Conservation (phyloP, 35 echinoderm and acorn worm genomes). For the Amphiura filiformis region DNA sequence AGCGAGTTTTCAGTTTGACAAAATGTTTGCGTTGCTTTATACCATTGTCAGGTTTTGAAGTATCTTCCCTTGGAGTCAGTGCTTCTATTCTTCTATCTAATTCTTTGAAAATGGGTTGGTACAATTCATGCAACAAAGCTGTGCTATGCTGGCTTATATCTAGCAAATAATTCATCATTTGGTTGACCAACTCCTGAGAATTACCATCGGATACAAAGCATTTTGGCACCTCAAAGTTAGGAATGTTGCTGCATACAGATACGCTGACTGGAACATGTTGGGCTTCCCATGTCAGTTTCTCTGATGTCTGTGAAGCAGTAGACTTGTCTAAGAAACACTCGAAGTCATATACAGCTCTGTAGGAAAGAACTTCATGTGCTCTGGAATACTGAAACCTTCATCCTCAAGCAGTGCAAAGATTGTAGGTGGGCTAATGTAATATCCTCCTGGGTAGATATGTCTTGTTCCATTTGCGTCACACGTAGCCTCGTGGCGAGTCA, state of each 20-base stretch:
- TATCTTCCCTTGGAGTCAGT: neutral
- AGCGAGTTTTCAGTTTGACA: neutral
- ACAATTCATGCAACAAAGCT: neutral
- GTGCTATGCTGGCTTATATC: neutral
- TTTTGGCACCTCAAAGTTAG: conserved; percentile 3
- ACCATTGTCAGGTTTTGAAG: neutral
- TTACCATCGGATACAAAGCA: conserved; percentile 39
- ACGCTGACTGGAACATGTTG: conserved; percentile 25
- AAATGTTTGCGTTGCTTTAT: neutral
- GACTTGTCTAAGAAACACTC: conserved; percentile 10
- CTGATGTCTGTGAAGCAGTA: neutral
- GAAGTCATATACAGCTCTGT: conserved; percentile 26
- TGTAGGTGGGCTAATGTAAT: neutral
- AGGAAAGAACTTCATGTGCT: neutral
- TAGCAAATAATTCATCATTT: conserved; percentile 14
- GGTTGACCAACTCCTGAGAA: neutral
- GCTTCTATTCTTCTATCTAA: neutral
- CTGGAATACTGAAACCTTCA: neutral
- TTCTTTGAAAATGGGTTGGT: neutral
- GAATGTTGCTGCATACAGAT: conserved; percentile 15
- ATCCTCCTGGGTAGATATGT: neutral
- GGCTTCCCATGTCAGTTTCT: conserved; percentile 17
- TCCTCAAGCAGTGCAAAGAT: conserved; percentile 7
- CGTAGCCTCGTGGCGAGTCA: neutral
- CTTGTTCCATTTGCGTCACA: neutral